Base-by-base conservation (phyloP, 2,113 vertebrate species). In the Neofelis nebulosa region DNA sequence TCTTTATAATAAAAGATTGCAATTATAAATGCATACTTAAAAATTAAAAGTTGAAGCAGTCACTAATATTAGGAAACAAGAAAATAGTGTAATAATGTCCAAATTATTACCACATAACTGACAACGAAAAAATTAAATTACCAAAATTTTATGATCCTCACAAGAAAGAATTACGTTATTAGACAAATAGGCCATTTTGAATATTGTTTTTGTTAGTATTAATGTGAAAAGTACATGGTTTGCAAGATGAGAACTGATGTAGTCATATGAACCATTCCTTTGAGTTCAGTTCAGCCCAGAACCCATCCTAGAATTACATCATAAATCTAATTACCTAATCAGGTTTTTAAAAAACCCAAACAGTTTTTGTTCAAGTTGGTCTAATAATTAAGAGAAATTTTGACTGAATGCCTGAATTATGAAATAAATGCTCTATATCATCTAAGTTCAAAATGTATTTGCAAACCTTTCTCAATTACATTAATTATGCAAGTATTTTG, bases 81-180 rank as follows among this genome's bases (percentile, higher is more conserved):
- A 96, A 96, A 95, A 94, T 78, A 95, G 19, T 93, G 33, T 36
- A 88, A 89, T 95, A 66, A 79, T 81, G 2, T 89, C 19, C 76
- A 36, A 94, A 48, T 96, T 95, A 92, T 84, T 71, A 78, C 23
- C 63, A 82, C 61, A 50, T 73, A 74, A 50, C 11, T 63, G 27
- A 16, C 63, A 79, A 74, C 36, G 25, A 94, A 92, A 25, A 96
- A 93, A 92, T 71, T 65, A 86, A 52, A 21, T 89, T 96, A 92
- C 83, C 10, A 50, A 66, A 95, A 95, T 81, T 65, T 91, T 76
- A 91, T 19, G 41, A 69, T 89, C 23, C 55, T 63, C 21, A 65
- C 13, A 61, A 86, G 78, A 90, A 87, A 74, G 38, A 89, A 80
- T n/a, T 13, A 71, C 76, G 10, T 36, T 86, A 38, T 48, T 33